Conservation (phyloP, 2,888 invertebrate genomes). For the Nemapogon koenigi region DNA sequence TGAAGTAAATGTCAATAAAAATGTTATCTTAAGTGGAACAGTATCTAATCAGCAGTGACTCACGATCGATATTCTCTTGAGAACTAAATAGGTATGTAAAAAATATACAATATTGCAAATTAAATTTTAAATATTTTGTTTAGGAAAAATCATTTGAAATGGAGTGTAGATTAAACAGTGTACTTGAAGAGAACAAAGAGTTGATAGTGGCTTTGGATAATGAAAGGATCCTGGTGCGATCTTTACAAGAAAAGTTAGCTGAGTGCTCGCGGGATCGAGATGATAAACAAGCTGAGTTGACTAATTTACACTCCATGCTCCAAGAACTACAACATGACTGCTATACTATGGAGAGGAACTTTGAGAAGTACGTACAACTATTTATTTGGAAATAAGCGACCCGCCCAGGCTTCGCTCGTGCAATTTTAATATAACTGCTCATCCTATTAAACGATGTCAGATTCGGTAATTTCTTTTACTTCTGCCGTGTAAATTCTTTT, state of each 20-base stretch:
- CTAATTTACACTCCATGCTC: slow-evolving; percentile 41
- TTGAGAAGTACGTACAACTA: slow-evolving; percentile 40
- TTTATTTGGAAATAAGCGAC: not conserved
- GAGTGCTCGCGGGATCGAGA: slow-evolving; percentile 51
- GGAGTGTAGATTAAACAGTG: slow-evolving; percentile 48
- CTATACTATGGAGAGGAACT: slow-evolving; percentile 43
- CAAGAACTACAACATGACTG: slow-evolving; percentile 52
- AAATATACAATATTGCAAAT: too few species aligned
- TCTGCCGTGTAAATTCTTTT: too few species aligned
- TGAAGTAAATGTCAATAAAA: too few species aligned
- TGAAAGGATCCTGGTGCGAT: slow-evolving; percentile 57
- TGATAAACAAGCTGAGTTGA: slow-evolving; percentile 58
- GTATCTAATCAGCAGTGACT: too few species aligned
- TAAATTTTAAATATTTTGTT: too few species aligned
- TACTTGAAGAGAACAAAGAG: slow-evolving; percentile 54
- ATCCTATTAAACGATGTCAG: too few species aligned
- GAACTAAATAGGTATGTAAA: too few species aligned
- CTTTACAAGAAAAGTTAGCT: slow-evolving; percentile 54
- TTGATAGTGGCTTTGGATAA: slow-evolving; percentile 56
- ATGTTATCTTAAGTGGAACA: too few species aligned
- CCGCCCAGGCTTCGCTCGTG: too few species aligned
- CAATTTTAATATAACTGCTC: too few species aligned
- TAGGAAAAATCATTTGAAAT: slow-evolving; percentile 47
- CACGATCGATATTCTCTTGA: too few species aligned
- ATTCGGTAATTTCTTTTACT: too few species aligned